These are phyloP conservation scores for Agonopterix heracliana DNA, from an alignment of 2,888 invertebrate genomes.

Conservation along the genomic window DNA sequence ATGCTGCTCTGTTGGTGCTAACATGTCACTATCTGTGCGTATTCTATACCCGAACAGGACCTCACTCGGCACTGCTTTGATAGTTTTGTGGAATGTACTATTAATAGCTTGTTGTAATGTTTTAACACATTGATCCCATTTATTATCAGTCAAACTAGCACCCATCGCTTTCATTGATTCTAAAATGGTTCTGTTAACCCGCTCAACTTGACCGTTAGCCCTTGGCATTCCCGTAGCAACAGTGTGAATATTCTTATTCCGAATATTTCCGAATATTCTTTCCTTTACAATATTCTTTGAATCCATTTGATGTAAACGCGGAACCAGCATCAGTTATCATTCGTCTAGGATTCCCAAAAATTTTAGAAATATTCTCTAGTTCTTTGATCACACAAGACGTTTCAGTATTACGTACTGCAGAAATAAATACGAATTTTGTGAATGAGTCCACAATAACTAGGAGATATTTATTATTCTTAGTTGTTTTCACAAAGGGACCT, in stretches of 20 bases:
- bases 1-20: no score
- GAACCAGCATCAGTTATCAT: conserved; percentile 16
- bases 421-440: conserved; percentile 32
- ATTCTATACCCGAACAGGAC: conserved; percentile 13
- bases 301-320: conserved; percentile 11
- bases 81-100: conserved; percentile 22
- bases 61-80: conserved; percentile 17
- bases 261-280: conserved; percentile 14
- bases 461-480: no score
- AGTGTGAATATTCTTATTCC: no score
- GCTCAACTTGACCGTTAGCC: conserved; percentile 26
- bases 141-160: conserved; percentile 17
- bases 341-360: conserved; percentile 16
- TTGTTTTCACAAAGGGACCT: conserved; percentile 23
- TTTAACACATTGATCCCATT: conserved; percentile 25
- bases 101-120: conserved; percentile 28
- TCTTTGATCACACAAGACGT: conserved; percentile 7
- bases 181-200: conserved; percentile 24
- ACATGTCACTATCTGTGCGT: conserved; percentile 11
- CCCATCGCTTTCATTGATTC: conserved; percentile 23
- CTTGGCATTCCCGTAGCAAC: conserved; percentile 18
- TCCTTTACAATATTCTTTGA: conserved; percentile 7
- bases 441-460: conserved; percentile 28
- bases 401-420: conserved; percentile 14
- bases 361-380: conserved; percentile 11